Base-by-base conservation (phyloP, 2,888 invertebrate species). In the Sarcophaga rosellei region DNA sequence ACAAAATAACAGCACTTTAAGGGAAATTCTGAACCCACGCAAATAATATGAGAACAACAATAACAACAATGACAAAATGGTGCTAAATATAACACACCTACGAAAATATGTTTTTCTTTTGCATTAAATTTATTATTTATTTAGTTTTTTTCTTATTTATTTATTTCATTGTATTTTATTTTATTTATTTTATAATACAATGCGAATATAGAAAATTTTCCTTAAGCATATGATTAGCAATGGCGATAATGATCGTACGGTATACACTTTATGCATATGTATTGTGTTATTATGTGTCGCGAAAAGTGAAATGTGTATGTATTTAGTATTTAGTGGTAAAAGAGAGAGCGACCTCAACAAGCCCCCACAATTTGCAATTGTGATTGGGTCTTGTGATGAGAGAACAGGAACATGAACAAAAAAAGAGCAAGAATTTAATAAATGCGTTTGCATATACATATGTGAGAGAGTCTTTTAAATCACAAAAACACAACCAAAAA, bases 321-420 rank as follows among this genome's bases (percentile, higher is more conserved):
- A 35, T 35, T 35, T 35, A 35, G 35, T 35, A 35, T 35, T 35
- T 35, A 35, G 35, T 35, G 10, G 8, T 35, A 10, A 35, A 35
- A 35, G 8, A 35, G 35, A 35, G 8, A 35, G 35, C 5, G 6
- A 1, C 35, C 35, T 35, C 35, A 81, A 79, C 85, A 74, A 77
- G 85, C 85, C 85, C 78, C 85, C 73, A 47, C 20, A 25, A 65
- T 62, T 20, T 59, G 21, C 35, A 66, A 79, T 78, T 82, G 65
- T 82, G 81, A 82, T 78, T 85, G 78, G 35, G 78, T 72, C 70
- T 72, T 35, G 44, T 78, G 82, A 76, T 75, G 21, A 25, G 59
- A 75, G 62, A 75, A n/a, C 45, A 17, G 20, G 5, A 53, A 47
- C 8, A 75, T 35, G 23, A 53, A 65, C 17, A 35, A 35, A 35